Conservation (phyloP, 2,888 invertebrate genomes). For the Apoda limacodes region DNA sequence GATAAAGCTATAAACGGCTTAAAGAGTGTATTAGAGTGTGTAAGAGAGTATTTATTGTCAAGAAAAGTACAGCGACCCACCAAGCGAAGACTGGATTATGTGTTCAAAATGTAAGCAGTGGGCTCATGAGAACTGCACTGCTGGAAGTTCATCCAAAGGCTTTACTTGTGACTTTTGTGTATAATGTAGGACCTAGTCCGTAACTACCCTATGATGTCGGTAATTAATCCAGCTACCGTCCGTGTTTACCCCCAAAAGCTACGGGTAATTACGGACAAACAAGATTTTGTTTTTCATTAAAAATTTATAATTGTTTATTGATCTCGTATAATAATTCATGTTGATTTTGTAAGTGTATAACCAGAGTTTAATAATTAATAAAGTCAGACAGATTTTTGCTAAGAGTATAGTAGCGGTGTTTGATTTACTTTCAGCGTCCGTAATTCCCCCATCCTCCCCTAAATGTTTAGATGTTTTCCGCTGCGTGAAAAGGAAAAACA, state of each 20-base stretch:
- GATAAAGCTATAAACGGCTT: constrained; percentile 15
- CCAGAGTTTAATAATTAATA: constrained; percentile 15
- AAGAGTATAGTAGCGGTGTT: constrained; percentile 9
- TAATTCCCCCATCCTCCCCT: constrained; percentile 15
- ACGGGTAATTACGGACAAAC: constrained; percentile 9
- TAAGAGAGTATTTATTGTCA: constrained; percentile 12
- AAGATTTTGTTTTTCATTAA: constrained; percentile 14
- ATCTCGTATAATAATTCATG: constrained; percentile 10
- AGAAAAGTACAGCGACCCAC: constrained; percentile 7
- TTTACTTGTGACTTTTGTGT: constrained; percentile 10
- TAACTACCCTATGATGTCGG: constrained; percentile 10
- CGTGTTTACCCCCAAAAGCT: constrained; percentile 5
- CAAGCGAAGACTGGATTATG: constrained; percentile 12
- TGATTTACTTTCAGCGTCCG: constrained; percentile 14
- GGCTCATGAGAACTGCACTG: constrained; percentile 12
- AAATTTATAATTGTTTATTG: too few species aligned
- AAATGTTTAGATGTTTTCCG: too few species aligned
- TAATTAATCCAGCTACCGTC: constrained; percentile 9
- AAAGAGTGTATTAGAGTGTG: constrained; percentile 10
- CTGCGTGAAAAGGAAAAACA: too few species aligned
- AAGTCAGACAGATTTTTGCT: constrained; percentile 12
- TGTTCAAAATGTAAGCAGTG: constrained; percentile 12
- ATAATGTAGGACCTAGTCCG: constrained; percentile 4
- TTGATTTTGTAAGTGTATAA: constrained; percentile 8
- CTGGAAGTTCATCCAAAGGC: constrained; percentile 9